Base-by-base conservation (phyloP, 2,888 invertebrate genomes). In the Tanytarsus gracilentus region DNA sequence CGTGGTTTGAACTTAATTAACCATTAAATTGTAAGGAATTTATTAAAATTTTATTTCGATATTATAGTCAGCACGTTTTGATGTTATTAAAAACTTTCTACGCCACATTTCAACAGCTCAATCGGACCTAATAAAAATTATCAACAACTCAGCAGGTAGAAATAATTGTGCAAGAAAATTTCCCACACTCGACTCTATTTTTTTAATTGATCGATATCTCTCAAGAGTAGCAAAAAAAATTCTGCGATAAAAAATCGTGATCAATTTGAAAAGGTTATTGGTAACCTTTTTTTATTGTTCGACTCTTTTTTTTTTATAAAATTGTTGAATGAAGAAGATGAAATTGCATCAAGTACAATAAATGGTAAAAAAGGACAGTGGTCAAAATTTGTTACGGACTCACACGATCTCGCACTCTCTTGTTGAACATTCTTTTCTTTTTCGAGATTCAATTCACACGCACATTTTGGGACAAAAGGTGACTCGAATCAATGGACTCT, bases 301-400 rank as follows among this genome's bases (percentile, higher is more conserved):
- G 23, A 44, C 44, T 18, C 44, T 18, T 44, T 23, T 23, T 7
- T 44, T 18, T 16, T 44, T n/a, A n/a, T n/a, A 8, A 18, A 21
- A 16, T 44, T 36, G 36, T n/a, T 44, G n/a, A n/a, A n/a, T n/a
- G n/a, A n/a, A n/a, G n/a, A n/a, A n/a, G n/a, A n/a, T 44, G 18
- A 44, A 23, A 44, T 44, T 44, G 11, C 23, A 23, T 44, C 44
- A 44, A 44, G 44, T 44, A 23, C 44, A 44, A 44, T 44, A 44
- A 44, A 18, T 23, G 23, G n/a, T 30, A 3, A n/a, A 40, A 44
- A 44, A 44, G 21, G 44, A 18, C 23, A 44, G 44, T 44, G 44
- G 44, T 44, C 44, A 44, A 33, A 33, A n/a, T 9, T 11, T 21
- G 21, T 44, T 44, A 16, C n/a, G 21, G 44, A 44, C 44, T 44